Evolutionary conservation across 2,797 vertebrate species (phyloP).

Genomic region (Sylvilagus floridanus): DNA sequence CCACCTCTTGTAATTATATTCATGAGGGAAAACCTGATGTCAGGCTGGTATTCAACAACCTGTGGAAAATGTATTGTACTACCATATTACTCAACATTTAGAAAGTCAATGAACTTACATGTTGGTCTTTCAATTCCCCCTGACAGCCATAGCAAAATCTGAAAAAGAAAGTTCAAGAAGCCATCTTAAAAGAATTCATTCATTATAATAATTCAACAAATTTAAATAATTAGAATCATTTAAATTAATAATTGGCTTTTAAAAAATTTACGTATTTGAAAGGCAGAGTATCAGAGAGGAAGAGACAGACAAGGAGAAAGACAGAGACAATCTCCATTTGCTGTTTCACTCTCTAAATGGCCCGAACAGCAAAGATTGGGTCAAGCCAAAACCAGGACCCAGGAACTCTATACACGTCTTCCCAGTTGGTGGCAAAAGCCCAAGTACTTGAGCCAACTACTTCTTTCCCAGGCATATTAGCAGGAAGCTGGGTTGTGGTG

Average conservation of each 20-base stretch:
- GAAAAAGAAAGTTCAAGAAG: constrained; percentile 77
- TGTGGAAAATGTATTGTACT: background rate
- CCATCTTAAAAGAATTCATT: constrained; percentile 55
- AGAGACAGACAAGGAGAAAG: too few species aligned
- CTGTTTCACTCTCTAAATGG: too few species aligned
- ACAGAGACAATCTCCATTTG: too few species aligned
- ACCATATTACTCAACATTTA: constrained; percentile 53
- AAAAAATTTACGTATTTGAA: too few species aligned
- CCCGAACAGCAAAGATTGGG: too few species aligned
- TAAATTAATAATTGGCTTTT: constrained; percentile 33
- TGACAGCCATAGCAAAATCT: constrained; percentile 97
- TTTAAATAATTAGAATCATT: background rate
- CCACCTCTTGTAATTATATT: background rate
- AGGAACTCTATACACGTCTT: too few species aligned
- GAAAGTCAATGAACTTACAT: constrained; percentile 89
- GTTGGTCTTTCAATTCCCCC: constrained; percentile 94
- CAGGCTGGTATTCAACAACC: constrained; percentile 8
- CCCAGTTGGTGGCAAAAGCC: too few species aligned
- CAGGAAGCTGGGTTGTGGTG: too few species aligned
- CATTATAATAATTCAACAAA: constrained; percentile 49
- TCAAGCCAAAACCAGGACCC: too few species aligned
- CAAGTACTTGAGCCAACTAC: too few species aligned
- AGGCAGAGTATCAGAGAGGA: too few species aligned
- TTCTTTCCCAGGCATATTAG: too few species aligned
- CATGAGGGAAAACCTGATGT: constrained; percentile 8